Percentiles rank a stretch among this genome's conserved stretches.
Conservation (phyloP, 2,888 invertebrate genomes). For the Idaea aversata region DNA sequence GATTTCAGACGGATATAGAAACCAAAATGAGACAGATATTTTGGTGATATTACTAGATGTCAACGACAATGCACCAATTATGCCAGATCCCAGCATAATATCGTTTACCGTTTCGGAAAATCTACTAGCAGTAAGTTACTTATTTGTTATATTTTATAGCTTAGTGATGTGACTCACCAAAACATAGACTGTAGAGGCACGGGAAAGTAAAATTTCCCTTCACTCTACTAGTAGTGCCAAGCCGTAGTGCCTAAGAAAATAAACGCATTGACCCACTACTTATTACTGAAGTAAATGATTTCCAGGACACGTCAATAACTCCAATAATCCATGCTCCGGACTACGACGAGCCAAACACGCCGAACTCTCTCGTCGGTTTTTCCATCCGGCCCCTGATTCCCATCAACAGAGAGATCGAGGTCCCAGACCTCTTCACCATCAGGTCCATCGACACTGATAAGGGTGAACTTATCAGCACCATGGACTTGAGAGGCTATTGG, state of each 20-base stretch:
- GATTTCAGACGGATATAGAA: constrained; percentile 61
- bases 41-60: constrained; percentile 78
- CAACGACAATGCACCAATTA: constrained; percentile 81
- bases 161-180: background rate
- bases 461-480: constrained; percentile 65
- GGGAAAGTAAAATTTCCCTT: no score
- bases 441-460: constrained; percentile 51
- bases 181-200: no score
- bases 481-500: constrained; percentile 76
- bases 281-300: background rate
- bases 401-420: constrained; percentile 44
- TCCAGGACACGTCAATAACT: constrained; percentile 45
- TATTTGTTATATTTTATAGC: background rate
- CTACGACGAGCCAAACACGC: constrained; percentile 74
- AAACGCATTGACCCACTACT: background rate
- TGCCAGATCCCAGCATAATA: constrained; percentile 52
- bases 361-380: constrained; percentile 78
- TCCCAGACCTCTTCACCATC: constrained; percentile 57
- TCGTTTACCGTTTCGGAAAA: constrained; percentile 59
- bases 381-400: constrained; percentile 53
- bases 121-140: constrained; percentile 39
- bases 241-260: no score
- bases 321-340: constrained; percentile 73
- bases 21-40: constrained; percentile 57
- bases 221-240: no score